Base-by-base conservation (phyloP, 2,888 invertebrate genomes). In the Mactromeris polynyma region DNA sequence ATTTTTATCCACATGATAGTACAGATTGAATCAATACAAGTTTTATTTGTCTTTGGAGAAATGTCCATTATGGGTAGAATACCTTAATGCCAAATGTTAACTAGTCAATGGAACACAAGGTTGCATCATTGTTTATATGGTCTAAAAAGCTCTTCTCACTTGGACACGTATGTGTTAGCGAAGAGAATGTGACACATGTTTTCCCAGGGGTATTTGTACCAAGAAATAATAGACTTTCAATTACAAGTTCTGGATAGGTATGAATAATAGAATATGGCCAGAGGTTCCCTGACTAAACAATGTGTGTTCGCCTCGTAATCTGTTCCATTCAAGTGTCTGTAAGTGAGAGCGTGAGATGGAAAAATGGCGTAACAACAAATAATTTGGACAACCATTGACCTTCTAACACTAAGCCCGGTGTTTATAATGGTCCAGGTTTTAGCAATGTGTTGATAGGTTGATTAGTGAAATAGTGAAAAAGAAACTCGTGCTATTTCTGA, bases 201-300 rank as follows among this genome's bases (percentile, higher is more conserved):
- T 64, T 64, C 58, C 58, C 58, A 9, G 26, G 26, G 58, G 58
- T 0, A 26, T 64, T 64, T 64, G 58, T 64, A 26, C 58, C 26
- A 64, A 26, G 58, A 26, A 64, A 82, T 38, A 64, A 82, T 82
- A 69, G 64, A 69, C 85, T 80, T 81, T 85, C 79, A 85, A 85
- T 85, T 85, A 85, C 64, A 26, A 69, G 31, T 69, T 69, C 80
- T 81, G 80, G 80, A 81, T 69, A 42, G 69, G 80, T 33, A 81
- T 80, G 81, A 85, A 85, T 85, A 85, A 85, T 81, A 85, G 85
- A 85, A 81, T 21, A 33, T 40, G n/a, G 36, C 83, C 83, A 4
- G 77, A 26, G 40, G 83, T 19, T 33, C 26, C 26, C 73, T 33
- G 82, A 46, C 82, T 38, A 81, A 81, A 81, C 58, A 64, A 64